Percentiles rank a stretch among this genome's conserved stretches.
Evolutionary conservation across 2,113 vertebrate genomes (phyloP).

Genomic region (Macroglossus sobrinus): DNA sequence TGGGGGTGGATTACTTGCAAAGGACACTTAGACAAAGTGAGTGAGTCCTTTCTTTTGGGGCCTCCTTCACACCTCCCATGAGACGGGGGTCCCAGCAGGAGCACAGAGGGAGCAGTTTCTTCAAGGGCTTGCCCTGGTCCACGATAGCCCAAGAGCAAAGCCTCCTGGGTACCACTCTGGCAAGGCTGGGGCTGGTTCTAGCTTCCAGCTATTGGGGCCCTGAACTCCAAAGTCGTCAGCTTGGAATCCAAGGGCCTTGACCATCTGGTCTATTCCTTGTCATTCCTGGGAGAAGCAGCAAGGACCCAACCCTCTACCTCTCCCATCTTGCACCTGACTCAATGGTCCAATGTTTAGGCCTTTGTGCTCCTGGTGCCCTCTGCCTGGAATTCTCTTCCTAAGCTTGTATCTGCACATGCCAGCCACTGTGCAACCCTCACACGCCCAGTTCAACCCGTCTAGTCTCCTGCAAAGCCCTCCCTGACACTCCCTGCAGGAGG

Average conservation of each 20-base stretch:
- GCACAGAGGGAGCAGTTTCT: neutral
- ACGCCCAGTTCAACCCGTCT: neutral
- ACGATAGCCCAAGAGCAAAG: neutral
- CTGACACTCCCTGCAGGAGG: neutral
- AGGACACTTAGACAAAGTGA: neutral
- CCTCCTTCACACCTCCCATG: neutral
- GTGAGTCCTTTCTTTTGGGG: neutral
- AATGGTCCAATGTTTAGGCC: neutral
- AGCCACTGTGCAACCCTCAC: rapidly evolving
- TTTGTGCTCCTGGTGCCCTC: neutral
- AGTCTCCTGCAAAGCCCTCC: neutral
- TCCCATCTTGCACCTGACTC: neutral
- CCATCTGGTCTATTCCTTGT: neutral
- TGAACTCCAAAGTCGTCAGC: neutral
- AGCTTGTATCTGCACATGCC: neutral
- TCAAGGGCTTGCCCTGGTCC: too few species aligned
- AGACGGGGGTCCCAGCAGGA: neutral
- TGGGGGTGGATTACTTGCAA: neutral
- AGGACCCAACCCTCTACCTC: too few species aligned
- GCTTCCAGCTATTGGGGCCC: too few species aligned
- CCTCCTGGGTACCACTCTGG: neutral
- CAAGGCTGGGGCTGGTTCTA: neutral
- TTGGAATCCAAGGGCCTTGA: neutral
- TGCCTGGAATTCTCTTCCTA: neutral
- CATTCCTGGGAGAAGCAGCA: neutral